phyloP scores from a whole-genome alignment of 1,140 invertebrate genomes.

The Tyrophagus putrescentiae region DNA sequence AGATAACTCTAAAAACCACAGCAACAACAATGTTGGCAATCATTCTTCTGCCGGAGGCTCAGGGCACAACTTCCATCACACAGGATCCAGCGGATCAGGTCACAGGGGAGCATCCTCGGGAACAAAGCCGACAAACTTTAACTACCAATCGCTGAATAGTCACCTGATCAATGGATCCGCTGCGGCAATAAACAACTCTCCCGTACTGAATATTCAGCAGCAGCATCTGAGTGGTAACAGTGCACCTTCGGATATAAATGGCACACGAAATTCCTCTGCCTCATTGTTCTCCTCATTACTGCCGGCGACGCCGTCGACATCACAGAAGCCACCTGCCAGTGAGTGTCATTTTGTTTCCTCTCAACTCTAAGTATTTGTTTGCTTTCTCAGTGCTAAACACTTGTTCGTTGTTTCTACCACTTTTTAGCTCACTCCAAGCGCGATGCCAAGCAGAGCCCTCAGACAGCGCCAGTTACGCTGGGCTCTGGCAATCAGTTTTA shows the following conservation, averaged over 20 bases:
- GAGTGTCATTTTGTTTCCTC: neutral
- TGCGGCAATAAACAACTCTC: conserved; percentile 1
- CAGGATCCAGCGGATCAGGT: too few species aligned
- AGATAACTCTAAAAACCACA: too few species aligned
- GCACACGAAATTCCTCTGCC: too few species aligned
- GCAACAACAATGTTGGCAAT: too few species aligned
- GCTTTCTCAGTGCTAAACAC: too few species aligned
- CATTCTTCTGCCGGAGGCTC: too few species aligned
- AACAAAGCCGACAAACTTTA: conserved; percentile 7
- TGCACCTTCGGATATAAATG: too few species aligned
- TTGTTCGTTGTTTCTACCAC: too few species aligned
- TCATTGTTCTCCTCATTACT: too few species aligned
- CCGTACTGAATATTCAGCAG: neutral
- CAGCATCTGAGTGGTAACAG: conserved; percentile 5
- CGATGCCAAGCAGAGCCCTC: neutral
- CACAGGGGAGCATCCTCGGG: neutral
- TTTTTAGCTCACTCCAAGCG: too few species aligned
- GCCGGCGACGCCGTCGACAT: neutral
- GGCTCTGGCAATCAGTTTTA: neutral
- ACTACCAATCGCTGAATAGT: neutral
- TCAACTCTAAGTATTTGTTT: neutral
- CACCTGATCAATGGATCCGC: neutral
- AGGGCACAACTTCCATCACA: too few species aligned
- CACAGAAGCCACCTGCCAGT: neutral
- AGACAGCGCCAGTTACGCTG: neutral